These are phyloP conservation scores for Sialis lutaria DNA, from an alignment of 2,888 invertebrate genomes.

Conservation along the genomic window DNA sequence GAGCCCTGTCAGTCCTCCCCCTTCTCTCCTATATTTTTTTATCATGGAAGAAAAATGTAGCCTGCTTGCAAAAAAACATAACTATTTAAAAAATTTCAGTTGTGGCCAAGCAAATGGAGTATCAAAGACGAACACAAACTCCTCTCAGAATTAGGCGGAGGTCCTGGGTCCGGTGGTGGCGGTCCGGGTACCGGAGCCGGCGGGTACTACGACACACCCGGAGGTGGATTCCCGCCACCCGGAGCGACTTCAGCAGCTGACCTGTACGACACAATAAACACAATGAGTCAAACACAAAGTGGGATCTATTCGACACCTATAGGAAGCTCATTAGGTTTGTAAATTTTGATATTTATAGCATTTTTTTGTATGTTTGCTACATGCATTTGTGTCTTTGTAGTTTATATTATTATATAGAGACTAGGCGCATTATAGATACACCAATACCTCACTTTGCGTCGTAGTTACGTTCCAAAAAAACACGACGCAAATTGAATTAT, in stretches of 20 bases:
- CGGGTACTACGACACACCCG: slow-evolving; percentile 39
- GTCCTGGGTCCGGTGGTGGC: slow-evolving; percentile 19
- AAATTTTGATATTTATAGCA: slow-evolving; percentile 6
- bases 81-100: slow-evolving; percentile 25
- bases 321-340: slow-evolving; percentile 47
- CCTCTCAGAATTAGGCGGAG: slow-evolving; percentile 58
- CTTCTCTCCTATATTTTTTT: too few relatives aligned
- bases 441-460: too few relatives aligned
- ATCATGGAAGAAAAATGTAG: too few relatives aligned
- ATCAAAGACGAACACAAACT: slow-evolving; percentile 83
- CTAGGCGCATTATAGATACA: too few relatives aligned
- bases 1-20: too few relatives aligned
- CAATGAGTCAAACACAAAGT: slow-evolving; percentile 55
- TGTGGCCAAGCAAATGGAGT: slow-evolving; percentile 80
- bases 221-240: slow-evolving; percentile 33
- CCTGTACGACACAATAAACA: slow-evolving; percentile 51
- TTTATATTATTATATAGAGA: too few relatives aligned
- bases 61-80: too few relatives aligned
- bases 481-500: too few relatives aligned
- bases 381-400: too few relatives aligned
- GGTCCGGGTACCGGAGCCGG: slow-evolving; percentile 21
- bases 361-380: not conserved
- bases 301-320: slow-evolving; percentile 65
- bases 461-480: too few relatives aligned
- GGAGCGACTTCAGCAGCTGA: slow-evolving; percentile 32